Evolutionary conservation across 1,140 invertebrate genomes (phyloP).

Genomic region (Schlechtendalia chinensis): DNA sequence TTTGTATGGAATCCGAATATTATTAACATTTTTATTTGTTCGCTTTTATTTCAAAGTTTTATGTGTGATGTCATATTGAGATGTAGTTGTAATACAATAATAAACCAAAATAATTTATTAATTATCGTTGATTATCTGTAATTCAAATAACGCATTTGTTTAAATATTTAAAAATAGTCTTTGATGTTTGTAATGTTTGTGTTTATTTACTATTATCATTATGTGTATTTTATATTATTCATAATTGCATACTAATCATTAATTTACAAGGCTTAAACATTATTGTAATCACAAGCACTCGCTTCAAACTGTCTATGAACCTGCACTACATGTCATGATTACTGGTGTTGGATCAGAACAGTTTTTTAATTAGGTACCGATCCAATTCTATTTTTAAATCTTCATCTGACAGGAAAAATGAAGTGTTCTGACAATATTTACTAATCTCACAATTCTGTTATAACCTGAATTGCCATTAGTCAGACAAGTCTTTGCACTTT

Average conservation of each 20-base stretch:
- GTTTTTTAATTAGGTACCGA: slow-evolving; percentile 30
- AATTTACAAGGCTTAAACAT: slow-evolving; percentile 33
- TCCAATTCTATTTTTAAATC: neutral
- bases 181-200: slow-evolving; percentile 10
- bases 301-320: slow-evolving; percentile 20
- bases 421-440: slow-evolving; percentile 14
- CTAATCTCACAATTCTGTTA: neutral
- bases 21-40: slow-evolving; percentile 3
- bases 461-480: neutral
- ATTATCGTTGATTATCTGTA: slow-evolving; percentile 2
- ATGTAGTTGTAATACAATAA: neutral
- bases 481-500: neutral
- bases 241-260: slow-evolving; percentile 11
- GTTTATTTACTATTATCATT: slow-evolving; percentile 1
- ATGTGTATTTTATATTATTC: neutral
- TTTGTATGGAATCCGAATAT: neutral
- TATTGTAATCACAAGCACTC: slow-evolving; percentile 20
- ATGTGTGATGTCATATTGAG: slow-evolving; percentile 6
- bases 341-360: slow-evolving; percentile 28
- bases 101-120: neutral
- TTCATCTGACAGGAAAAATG: slow-evolving; percentile 7
- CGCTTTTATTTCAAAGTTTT: slow-evolving; percentile 18
- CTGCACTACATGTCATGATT: slow-evolving; percentile 38
- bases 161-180: neutral
- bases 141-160: slow-evolving; percentile 3